phyloP scores from a whole-genome alignment of 2,797 vertebrate genomes.

The Poliocrania exsul region DNA sequence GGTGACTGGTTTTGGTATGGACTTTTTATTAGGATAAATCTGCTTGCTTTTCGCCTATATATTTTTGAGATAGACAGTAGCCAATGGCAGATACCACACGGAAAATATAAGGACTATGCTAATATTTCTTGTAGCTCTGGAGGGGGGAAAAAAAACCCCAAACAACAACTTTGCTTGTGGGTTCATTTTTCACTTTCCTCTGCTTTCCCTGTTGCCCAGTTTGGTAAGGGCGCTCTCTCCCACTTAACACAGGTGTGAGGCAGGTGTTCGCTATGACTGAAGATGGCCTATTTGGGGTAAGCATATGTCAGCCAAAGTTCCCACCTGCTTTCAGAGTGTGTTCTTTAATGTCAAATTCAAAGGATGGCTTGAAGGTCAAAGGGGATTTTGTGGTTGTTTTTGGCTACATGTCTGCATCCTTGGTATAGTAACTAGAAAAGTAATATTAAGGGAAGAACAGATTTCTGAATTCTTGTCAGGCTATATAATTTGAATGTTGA shows the following conservation, averaged over 20 bases:
- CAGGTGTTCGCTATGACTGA: slow-evolving; percentile 8
- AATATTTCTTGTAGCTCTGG: not conserved
- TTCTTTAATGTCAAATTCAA: not conserved
- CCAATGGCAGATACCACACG: not conserved
- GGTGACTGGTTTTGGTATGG: not conserved
- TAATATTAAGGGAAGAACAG: not conserved
- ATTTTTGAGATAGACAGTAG: not conserved
- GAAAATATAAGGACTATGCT: not conserved
- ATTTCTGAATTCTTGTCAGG: not conserved
- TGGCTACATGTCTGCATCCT: not conserved
- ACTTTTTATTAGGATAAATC: not conserved
- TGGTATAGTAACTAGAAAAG: not conserved
- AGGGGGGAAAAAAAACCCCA: not conserved
- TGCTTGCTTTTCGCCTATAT: not conserved
- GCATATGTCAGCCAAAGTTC: not conserved
- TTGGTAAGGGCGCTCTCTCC: slow-evolving; percentile 24
- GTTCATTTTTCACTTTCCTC: not conserved
- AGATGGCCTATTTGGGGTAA: not conserved
- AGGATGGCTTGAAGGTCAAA: not conserved
- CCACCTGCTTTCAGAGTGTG: not conserved
- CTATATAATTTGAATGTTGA: not conserved
- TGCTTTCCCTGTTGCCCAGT: not conserved
- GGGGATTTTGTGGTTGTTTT: not conserved
- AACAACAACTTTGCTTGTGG: not conserved
- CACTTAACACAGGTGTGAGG: slow-evolving; percentile 35